Evolutionary conservation across 2,888 invertebrate species (phyloP).

Genomic region (Scaptomyza caliginosa): DNA sequence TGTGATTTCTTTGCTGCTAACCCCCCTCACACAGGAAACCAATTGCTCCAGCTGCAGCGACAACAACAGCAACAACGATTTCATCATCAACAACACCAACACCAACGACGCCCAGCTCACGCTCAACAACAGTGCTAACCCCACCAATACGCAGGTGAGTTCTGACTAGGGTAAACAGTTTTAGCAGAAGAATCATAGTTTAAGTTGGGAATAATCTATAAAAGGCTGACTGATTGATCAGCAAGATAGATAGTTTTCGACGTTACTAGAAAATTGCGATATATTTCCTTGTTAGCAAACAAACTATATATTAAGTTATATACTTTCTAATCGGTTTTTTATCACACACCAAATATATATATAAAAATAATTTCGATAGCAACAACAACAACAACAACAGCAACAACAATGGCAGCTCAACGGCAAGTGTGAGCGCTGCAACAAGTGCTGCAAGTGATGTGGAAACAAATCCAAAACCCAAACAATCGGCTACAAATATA

Average conservation of each 20-base stretch:
- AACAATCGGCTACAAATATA: conserved; percentile 94
- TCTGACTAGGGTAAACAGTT: too few species aligned
- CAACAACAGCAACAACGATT: conserved; percentile 68
- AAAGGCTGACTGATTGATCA: not conserved
- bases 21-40: conserved; percentile 68
- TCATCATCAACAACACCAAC: conserved; percentile 57
- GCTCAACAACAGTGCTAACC: conserved; percentile 74
- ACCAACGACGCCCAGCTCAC: conserved; percentile 63
- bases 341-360: conserved; percentile 8
- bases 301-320: conserved; percentile 9
- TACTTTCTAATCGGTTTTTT: conserved; percentile 18
- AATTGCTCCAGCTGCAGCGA: conserved; percentile 79
- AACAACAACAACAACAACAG: conserved; percentile 60
- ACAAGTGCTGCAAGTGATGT: conserved; percentile 53
- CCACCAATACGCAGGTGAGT: conserved; percentile 85
- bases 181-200: not conserved
- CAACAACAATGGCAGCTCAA: conserved; percentile 67
- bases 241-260: too few species aligned
- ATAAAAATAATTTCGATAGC: conserved; percentile 46
- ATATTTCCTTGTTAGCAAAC: not conserved
- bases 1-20: conserved; percentile 13
- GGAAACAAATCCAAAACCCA: conserved; percentile 85
- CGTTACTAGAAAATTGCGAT: not conserved
- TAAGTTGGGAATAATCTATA: too few species aligned
- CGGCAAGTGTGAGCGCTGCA: conserved; percentile 42